Conservation (phyloP, 2,113 vertebrate genomes). For the Chloroceryle aenea region DNA sequence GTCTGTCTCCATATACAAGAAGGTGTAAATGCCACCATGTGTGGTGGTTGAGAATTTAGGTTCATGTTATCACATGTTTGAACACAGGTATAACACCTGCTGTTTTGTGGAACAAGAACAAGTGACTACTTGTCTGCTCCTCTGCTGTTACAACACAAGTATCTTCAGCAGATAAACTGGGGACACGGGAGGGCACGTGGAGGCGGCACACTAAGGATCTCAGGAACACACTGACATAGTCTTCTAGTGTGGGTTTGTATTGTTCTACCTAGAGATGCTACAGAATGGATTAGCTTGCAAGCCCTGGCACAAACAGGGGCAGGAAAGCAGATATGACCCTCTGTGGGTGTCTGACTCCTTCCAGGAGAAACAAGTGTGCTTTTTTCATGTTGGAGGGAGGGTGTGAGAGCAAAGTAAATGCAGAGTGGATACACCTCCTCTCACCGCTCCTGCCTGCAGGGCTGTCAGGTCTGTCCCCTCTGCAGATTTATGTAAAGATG, state of each 20-base stretch:
- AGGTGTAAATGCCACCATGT: not conserved
- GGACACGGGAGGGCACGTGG: not conserved
- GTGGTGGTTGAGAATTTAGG: not conserved
- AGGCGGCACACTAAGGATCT: not conserved
- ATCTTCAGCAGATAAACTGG: not conserved
- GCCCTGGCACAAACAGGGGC: rapidly evolving
- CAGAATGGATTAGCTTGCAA: not conserved
- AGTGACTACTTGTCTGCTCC: not conserved
- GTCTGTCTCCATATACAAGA: not conserved
- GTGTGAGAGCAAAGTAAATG: not conserved
- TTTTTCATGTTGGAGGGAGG: not conserved
- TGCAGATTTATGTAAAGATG: not conserved
- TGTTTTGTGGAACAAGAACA: not conserved
- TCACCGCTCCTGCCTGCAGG: not conserved
- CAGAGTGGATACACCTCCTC: not conserved
- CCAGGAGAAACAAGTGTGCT: not conserved
- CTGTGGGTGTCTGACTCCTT: not conserved
- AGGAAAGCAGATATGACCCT: not conserved
- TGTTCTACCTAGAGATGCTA: not conserved
- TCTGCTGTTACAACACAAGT: not conserved
- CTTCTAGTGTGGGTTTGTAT: not conserved
- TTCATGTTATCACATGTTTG: conserved; percentile 1
- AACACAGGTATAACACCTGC: conserved; percentile 21
- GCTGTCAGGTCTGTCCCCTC: not conserved
- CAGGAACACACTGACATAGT: not conserved